Evolutionary conservation across 2,113 vertebrate species (phyloP).

Genomic region (Paramisgurnus dabryanus): DNA sequence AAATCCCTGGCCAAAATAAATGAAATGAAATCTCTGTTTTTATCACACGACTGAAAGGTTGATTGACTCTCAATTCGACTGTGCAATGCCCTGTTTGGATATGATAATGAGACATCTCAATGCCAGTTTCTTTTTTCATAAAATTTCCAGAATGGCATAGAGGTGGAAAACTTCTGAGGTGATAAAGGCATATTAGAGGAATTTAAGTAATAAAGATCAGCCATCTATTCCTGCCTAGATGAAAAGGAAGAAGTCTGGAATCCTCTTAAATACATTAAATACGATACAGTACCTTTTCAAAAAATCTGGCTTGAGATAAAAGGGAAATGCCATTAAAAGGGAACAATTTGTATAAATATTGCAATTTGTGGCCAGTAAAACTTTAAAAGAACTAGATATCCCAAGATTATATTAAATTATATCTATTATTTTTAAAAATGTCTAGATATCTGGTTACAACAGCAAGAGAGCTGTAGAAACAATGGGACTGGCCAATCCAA

Average conservation of each 20-base stretch:
- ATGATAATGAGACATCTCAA: constrained; percentile 49
- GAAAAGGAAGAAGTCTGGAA: not conserved
- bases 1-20: constrained; percentile 32
- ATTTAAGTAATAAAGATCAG: no score
- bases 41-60: constrained; percentile 41
- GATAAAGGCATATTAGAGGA: constrained; percentile 4
- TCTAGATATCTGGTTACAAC: not conserved
- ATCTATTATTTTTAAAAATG: not conserved
- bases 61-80: constrained; percentile 44
- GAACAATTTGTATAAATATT: not conserved
- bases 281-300: not conserved
- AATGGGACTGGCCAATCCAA: not conserved
- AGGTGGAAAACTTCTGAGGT: not conserved
- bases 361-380: not conserved
- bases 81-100: constrained; percentile 44
- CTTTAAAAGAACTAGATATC: no score
- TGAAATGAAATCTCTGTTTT: constrained; percentile 40
- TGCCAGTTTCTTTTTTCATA: not conserved
- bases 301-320: not conserved
- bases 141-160: constrained; percentile 12
- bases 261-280: not conserved
- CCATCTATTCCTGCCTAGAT: not conserved
- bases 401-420: not conserved
- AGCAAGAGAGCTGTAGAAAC: not conserved
- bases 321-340: not conserved